These are phyloP conservation scores for Galaxias olidus DNA, from an alignment of 2,797 vertebrate genomes.

Conservation along the genomic window DNA sequence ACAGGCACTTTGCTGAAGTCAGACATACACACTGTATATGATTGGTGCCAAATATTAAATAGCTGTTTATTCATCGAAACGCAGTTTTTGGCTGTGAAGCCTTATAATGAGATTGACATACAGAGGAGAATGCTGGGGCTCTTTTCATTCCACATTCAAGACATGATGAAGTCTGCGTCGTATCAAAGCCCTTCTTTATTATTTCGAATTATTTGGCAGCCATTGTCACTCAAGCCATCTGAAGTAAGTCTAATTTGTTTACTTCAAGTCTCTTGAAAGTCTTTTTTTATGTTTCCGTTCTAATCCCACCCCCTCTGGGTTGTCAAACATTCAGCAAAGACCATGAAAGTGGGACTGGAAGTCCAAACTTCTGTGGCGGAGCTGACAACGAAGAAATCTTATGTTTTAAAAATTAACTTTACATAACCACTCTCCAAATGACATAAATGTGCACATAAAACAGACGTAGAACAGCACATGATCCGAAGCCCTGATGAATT, in stretches of 20 bases:
- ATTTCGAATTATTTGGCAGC: slow-evolving; percentile 65
- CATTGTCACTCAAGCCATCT: slow-evolving; percentile 63
- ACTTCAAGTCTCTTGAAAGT: slow-evolving; percentile 54
- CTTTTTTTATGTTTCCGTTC: slow-evolving; percentile 52
- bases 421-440: too few relatives aligned
- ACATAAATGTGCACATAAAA: too few relatives aligned
- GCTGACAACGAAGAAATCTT: too few relatives aligned
- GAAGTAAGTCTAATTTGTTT: slow-evolving; percentile 65
- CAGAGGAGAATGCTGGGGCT: slow-evolving; percentile 46
- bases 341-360: slow-evolving; percentile 39
- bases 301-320: slow-evolving; percentile 39
- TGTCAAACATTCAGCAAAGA: slow-evolving; percentile 21
- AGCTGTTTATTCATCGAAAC: slow-evolving; percentile 77
- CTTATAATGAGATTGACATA: slow-evolving; percentile 70
- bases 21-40: slow-evolving; percentile 59
- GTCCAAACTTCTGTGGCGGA: slow-evolving; percentile 33
- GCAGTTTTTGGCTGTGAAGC: slow-evolving; percentile 59
- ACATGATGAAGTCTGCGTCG: slow-evolving; percentile 45
- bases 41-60: slow-evolving; percentile 71
- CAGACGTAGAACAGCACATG: too few relatives aligned
- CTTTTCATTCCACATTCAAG: slow-evolving; percentile 38
- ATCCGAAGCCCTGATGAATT: too few relatives aligned
- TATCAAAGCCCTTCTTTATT: slow-evolving; percentile 63
- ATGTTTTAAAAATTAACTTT: too few relatives aligned
- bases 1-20: slow-evolving; percentile 70